Conservation (phyloP, 2,113 vertebrate genomes). For the Herpailurus yagouaroundi region DNA sequence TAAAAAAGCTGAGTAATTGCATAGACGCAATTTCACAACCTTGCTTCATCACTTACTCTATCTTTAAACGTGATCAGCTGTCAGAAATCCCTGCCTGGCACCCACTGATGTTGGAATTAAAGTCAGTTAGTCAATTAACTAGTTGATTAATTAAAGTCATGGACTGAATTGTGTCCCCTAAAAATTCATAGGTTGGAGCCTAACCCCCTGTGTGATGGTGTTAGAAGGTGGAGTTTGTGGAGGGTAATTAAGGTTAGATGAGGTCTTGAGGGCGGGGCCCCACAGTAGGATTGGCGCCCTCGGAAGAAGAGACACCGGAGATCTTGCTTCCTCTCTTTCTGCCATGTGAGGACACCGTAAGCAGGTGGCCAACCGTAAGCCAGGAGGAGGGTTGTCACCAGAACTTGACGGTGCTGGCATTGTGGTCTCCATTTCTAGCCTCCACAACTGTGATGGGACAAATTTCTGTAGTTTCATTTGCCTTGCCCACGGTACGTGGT, state of each 20-base stretch:
- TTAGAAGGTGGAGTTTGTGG: no score
- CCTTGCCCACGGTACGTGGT: not conserved
- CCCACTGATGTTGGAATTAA: no score
- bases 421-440: not conserved
- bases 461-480: not conserved
- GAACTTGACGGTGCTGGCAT: no score
- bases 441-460: not conserved
- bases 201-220: accelerated
- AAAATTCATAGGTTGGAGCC: accelerated
- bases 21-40: not conserved
- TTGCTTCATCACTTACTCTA: not conserved
- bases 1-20: not conserved
- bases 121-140: not conserved
- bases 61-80: not conserved
- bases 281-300: accelerated
- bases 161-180: not conserved
- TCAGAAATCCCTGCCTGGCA: not conserved
- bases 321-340: not conserved
- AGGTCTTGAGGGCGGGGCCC: accelerated
- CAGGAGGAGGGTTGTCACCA: not conserved
- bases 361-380: not conserved
- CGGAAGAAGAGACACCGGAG: not conserved
- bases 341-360: no score
- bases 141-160: no score
- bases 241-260: not conserved